Evolutionary conservation across 2,797 vertebrate genomes (phyloP).

Genomic region (Morus bassanus): DNA sequence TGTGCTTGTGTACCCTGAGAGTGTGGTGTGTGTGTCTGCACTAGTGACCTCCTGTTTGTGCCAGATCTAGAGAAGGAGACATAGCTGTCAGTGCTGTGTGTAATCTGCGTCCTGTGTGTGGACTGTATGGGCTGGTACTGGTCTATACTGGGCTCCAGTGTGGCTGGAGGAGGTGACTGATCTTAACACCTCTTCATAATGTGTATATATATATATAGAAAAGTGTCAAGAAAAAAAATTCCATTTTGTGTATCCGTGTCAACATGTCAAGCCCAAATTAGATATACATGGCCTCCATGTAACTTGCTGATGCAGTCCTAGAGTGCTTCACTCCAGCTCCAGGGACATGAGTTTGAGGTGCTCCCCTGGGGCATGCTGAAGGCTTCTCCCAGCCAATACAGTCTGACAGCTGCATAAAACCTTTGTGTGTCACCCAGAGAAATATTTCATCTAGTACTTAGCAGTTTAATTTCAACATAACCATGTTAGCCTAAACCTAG

Average conservation of each 20-base stretch:
- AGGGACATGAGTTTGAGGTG: neutral
- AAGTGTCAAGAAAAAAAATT: neutral
- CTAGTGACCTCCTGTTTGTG: neutral
- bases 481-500: neutral
- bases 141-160: neutral
- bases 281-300: too few species aligned
- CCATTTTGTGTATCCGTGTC: neutral
- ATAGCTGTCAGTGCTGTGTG: neutral
- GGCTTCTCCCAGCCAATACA: neutral
- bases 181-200: neutral
- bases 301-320: neutral
- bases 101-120: neutral
- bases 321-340: neutral
- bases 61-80: neutral
- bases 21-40: rapidly evolving
- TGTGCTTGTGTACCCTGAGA: neutral
- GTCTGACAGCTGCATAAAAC: neutral
- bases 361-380: neutral
- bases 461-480: neutral
- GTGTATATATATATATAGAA: neutral
- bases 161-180: neutral
- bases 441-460: neutral
- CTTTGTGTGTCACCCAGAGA: neutral
- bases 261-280: neutral
- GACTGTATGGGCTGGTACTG: neutral